Conservation (phyloP, 2,113 vertebrate genomes). For the Cephalopterus ornatus region DNA sequence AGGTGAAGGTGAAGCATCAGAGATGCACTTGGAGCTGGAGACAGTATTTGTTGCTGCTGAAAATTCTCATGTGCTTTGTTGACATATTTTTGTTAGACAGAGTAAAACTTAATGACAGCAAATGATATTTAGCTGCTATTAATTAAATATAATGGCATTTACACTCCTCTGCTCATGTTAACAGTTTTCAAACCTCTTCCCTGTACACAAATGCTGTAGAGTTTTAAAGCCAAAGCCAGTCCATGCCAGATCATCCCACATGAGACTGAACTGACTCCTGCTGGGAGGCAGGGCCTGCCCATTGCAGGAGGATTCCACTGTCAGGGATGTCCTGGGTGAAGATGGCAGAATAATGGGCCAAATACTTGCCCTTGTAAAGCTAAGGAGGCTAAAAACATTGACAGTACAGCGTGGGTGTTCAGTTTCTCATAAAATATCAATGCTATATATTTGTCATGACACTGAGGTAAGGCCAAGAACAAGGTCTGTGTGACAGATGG, state of each 20-base stretch:
- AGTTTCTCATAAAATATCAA: not conserved
- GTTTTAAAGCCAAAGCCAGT: not conserved
- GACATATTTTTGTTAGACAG: not conserved
- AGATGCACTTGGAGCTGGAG: not conserved
- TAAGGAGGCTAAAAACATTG: not conserved
- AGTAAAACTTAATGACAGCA: not conserved
- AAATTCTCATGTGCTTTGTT: not conserved
- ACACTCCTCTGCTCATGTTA: not conserved
- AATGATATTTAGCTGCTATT: not conserved
- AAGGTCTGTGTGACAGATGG: not conserved
- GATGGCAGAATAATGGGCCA: not conserved
- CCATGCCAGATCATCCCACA: not conserved
- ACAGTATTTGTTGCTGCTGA: not conserved
- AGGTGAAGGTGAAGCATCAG: not conserved
- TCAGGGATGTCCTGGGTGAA: not conserved
- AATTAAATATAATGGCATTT: not conserved
- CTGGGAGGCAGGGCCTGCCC: not conserved
- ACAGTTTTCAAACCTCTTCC: not conserved
- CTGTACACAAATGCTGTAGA: not conserved
- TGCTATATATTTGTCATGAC: not conserved
- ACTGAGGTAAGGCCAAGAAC: not conserved
- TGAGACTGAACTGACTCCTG: not conserved
- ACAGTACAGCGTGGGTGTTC: not conserved
- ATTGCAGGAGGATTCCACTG: fast-evolving
- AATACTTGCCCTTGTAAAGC: not conserved